Evolutionary conservation across 1,140 invertebrate genomes (phyloP).

Genomic region (Scaptomyza hsui): DNA sequence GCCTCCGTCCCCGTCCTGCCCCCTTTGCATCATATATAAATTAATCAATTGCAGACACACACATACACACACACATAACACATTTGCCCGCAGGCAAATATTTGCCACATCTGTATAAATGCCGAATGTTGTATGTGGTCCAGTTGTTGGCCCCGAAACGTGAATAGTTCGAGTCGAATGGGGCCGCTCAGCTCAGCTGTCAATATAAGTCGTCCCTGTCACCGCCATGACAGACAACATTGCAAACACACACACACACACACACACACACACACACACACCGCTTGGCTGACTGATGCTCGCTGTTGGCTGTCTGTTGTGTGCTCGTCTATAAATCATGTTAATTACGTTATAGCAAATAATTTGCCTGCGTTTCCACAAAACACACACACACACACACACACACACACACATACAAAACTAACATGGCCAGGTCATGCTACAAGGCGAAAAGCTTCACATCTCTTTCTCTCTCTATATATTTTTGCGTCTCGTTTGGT

Average conservation of each 20-base stretch:
- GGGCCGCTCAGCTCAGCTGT: constrained; percentile 67
- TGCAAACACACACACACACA: constrained; percentile 47
- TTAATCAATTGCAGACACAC: constrained; percentile 72
- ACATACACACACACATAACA: constrained; percentile 2
- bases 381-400: constrained; percentile 20
- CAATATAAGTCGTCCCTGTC: constrained; percentile 70
- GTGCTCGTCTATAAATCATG: constrained; percentile 82
- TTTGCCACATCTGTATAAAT: constrained; percentile 58
- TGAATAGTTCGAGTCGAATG: constrained; percentile 24
- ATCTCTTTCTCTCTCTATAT: not conserved
- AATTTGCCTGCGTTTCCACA: constrained; percentile 69
- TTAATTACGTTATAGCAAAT: constrained; percentile 82
- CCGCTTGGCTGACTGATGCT: constrained; percentile 32
- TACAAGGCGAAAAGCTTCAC: not conserved
- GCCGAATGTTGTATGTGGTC: constrained; percentile 26
- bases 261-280: not conserved
- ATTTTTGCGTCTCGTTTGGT: no score
- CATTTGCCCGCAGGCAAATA: constrained; percentile 35
- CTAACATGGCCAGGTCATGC: constrained; percentile 6
- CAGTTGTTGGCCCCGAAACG: constrained; percentile 7
- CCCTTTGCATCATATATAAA: constrained; percentile 65
- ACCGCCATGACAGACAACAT: constrained; percentile 69
- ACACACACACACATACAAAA: constrained; percentile 26
- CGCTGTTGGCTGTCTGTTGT: constrained; percentile 71
- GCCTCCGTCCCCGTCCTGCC: no score